Conservation (phyloP, 2,797 vertebrate genomes). For the Melanotaenia parkinsoni region DNA sequence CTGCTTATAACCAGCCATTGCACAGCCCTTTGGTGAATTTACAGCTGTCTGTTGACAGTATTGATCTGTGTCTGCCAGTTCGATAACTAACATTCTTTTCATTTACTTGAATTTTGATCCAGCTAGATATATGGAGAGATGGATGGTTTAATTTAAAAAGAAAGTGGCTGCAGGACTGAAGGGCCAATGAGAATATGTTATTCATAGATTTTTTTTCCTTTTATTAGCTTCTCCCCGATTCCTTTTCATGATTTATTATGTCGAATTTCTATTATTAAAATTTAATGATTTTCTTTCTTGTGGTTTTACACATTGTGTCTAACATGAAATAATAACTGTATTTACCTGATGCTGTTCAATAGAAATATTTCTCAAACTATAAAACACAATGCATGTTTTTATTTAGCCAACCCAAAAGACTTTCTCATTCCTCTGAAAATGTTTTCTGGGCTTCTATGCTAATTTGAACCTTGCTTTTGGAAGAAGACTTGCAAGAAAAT, state of each 20-base stretch:
- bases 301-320: conserved; percentile 10
- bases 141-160: conserved; percentile 58
- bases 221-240: conserved; percentile 21
- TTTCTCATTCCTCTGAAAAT: not conserved
- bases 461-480: not conserved
- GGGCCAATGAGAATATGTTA: conserved; percentile 36
- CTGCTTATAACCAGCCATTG: conserved; percentile 16
- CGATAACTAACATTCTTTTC: conserved; percentile 46
- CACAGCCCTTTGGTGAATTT: conserved; percentile 45
- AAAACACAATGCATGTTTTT: not conserved
- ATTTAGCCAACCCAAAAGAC: not conserved
- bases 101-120: conserved; percentile 44
- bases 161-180: conserved; percentile 28
- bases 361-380: not conserved
- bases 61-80: conserved; percentile 56
- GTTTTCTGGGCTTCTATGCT: not conserved
- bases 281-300: conserved; percentile 8
- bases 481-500: not conserved
- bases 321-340: conserved; percentile 2
- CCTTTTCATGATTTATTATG: conserved; percentile 3
- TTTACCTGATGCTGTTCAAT: not conserved
- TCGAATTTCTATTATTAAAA: conserved; percentile 32
- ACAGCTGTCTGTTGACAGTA: conserved; percentile 42
- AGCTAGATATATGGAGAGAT: conserved; percentile 45
- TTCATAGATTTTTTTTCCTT: conserved; percentile 35